Conservation (phyloP, 2,888 invertebrate species). For the Dioctria linearis region DNA sequence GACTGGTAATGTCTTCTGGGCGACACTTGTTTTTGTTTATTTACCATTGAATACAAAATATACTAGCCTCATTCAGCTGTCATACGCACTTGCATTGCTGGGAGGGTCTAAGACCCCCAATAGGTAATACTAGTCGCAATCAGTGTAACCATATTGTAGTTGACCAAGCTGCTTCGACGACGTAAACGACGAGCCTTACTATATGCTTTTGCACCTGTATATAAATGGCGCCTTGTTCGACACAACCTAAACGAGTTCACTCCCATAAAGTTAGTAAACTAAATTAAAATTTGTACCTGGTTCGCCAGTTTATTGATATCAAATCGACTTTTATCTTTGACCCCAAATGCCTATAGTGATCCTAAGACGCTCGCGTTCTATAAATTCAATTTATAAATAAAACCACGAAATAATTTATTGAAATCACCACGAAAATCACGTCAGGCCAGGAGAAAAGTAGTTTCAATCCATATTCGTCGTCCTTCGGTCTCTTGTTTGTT, state of each 20-base stretch:
- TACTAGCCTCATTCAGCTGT: not conserved
- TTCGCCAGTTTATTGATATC: conserved; percentile 8
- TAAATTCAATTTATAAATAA: not conserved
- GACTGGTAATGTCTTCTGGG: not conserved
- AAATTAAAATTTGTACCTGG: not conserved
- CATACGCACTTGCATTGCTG: conserved; percentile 11
- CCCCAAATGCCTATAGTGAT: conserved; percentile 6
- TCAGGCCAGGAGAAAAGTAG: conserved; percentile 8
- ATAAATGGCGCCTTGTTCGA: conserved; percentile 20
- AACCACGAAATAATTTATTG: conserved; percentile 13
- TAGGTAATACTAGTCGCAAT: not conserved
- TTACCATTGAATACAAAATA: not conserved
- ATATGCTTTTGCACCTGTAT: not conserved
- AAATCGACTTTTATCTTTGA: conserved; percentile 16
- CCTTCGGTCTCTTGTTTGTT: conserved; percentile 27
- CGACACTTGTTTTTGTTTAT: not conserved
- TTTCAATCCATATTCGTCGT: conserved; percentile 9
- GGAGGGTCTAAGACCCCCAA: not conserved
- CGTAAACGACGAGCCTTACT: conserved; percentile 3
- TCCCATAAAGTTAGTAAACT: not conserved
- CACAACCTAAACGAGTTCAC: conserved; percentile 2
- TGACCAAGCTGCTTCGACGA: not conserved
- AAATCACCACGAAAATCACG: conserved; percentile 20
- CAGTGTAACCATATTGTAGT: too few species aligned
- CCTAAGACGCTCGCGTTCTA: not conserved